Percentiles rank a stretch among this genome's conserved stretches.
Conservation (phyloP, 37 sponge, comb jelly and placozoan species). For the Chondrosia reniformis region DNA sequence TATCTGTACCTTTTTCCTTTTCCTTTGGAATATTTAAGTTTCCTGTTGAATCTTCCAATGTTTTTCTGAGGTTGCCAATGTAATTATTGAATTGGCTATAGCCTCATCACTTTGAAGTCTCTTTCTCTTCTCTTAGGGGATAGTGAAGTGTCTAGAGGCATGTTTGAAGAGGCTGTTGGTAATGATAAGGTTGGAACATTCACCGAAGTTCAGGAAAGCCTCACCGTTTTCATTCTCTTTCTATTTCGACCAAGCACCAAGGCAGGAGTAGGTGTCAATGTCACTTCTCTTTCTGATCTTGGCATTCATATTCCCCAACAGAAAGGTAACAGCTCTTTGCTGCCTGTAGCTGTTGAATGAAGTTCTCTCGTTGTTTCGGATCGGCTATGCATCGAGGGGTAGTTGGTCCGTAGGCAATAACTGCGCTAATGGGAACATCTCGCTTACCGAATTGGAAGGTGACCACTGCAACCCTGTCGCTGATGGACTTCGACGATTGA, state of each 20-base stretch:
- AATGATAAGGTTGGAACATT: constrained; percentile 2
- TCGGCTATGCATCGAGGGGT: not conserved
- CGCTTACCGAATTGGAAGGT: not conserved
- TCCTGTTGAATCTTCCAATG: too few relatives aligned
- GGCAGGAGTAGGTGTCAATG: constrained; percentile 1
- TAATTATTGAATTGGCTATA: too few relatives aligned
- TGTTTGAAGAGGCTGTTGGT: constrained; percentile 7
- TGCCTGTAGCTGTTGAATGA: not conserved
- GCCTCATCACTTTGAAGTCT: not conserved
- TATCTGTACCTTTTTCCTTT: too few relatives aligned
- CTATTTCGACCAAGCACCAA: constrained; percentile 5
- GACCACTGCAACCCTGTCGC: not conserved
- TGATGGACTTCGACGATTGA: not conserved
- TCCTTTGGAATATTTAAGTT: too few relatives aligned
- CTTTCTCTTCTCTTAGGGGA: not conserved
- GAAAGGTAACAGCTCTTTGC: not conserved
- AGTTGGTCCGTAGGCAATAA: constrained; percentile 11
- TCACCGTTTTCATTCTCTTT: not conserved
- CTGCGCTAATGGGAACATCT: not conserved
- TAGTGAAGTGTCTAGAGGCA: constrained; percentile 2
- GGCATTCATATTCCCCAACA: constrained; percentile 11
- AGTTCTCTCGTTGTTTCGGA: not conserved
- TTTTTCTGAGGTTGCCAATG: too few relatives aligned
- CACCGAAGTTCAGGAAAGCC: not conserved
- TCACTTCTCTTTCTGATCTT: not conserved